Evolutionary conservation across 2,797 vertebrate genomes (phyloP).

Genomic region (Steatocranus sp.): DNA sequence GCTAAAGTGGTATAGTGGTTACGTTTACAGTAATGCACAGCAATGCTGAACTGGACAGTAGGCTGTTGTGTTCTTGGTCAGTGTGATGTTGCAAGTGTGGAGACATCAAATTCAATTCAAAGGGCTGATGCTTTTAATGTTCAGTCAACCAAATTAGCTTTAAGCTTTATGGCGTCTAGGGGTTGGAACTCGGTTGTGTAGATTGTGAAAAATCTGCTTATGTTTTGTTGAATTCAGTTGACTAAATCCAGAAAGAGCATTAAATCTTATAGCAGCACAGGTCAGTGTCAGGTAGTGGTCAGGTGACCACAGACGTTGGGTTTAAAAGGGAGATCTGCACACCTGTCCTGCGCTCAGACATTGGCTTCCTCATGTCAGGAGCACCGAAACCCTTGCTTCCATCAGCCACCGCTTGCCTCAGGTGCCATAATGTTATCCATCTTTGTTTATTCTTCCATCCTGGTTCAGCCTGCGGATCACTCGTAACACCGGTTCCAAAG

Average conservation of each 20-base stretch:
- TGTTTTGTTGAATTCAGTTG: too few species aligned
- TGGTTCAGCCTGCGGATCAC: background rate
- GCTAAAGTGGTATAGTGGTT: background rate
- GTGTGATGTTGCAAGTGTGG: background rate
- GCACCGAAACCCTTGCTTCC: background rate
- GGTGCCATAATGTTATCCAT: background rate
- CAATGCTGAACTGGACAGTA: background rate
- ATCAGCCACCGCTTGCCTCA: background rate
- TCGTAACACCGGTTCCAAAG: background rate
- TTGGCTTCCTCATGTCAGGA: background rate
- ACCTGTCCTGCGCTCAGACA: background rate
- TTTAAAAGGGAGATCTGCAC: background rate
- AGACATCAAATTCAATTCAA: background rate
- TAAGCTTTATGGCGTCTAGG: too few species aligned
- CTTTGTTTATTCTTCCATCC: background rate
- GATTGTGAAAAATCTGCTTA: too few species aligned
- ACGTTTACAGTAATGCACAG: background rate
- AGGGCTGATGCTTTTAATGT: background rate
- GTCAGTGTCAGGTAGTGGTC: background rate
- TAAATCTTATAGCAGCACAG: too few species aligned
- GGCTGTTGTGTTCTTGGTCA: background rate
- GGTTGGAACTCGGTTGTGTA: accelerated
- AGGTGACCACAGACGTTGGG: background rate
- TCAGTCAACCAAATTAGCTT: background rate
- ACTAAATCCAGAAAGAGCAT: too few species aligned